Conservation (phyloP, 2,888 invertebrate species). For the Eupithecia insigniata region DNA sequence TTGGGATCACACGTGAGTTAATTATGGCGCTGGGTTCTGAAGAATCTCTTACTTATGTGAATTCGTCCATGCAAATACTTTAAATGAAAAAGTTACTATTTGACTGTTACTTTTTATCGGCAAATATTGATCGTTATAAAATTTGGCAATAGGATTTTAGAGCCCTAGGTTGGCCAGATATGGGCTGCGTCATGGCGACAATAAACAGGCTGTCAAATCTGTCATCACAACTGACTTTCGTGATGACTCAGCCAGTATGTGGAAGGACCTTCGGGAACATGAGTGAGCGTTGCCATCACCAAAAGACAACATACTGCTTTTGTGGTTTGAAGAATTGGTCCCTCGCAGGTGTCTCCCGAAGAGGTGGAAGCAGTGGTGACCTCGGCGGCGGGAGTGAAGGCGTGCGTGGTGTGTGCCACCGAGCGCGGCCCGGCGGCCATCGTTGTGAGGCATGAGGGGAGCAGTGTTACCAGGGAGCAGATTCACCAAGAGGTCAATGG, state of each 20-base stretch:
- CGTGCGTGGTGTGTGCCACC: slow-evolving; percentile 8
- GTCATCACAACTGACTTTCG: background rate
- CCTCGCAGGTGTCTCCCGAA: slow-evolving; percentile 13
- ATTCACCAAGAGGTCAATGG: slow-evolving; percentile 3
- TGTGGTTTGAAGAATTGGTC: background rate
- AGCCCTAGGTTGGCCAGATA: background rate
- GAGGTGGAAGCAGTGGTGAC: slow-evolving; percentile 8
- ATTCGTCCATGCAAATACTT: background rate
- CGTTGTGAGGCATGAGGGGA: background rate
- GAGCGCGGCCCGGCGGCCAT: slow-evolving; percentile 3
- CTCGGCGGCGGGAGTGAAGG: background rate
- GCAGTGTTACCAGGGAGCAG: background rate
- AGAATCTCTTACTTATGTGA: no score
- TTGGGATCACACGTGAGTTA: slow-evolving; percentile 3
- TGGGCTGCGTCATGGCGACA: background rate
- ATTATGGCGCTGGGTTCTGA: background rate
- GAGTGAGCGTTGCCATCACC: background rate
- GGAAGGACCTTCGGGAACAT: background rate
- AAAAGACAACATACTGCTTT: background rate
- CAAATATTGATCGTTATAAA: background rate
- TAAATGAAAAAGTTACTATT: no score
- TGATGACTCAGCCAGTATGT: background rate
- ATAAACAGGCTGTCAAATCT: background rate
- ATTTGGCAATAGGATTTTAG: background rate
- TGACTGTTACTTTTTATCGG: no score